Evolutionary conservation across 2,888 invertebrate genomes (phyloP).

Genomic region (Hemaris fuciformis): DNA sequence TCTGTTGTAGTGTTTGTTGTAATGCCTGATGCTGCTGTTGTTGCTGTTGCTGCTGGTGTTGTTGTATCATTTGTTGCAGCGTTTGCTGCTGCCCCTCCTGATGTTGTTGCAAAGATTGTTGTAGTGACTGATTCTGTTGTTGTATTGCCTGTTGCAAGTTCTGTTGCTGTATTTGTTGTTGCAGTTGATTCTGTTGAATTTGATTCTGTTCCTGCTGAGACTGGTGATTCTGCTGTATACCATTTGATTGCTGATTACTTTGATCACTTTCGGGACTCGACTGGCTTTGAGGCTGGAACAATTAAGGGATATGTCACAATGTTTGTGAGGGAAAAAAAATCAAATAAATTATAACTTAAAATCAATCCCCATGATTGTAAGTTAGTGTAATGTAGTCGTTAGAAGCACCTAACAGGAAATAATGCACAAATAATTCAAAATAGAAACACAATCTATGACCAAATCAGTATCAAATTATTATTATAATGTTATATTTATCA

Average conservation of each 20-base stretch:
- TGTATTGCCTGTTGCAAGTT: conserved; percentile 43
- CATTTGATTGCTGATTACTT: conserved; percentile 74
- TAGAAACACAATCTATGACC: too few species aligned
- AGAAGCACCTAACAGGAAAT: too few species aligned
- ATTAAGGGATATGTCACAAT: conserved; percentile 19
- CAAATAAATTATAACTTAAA: too few species aligned
- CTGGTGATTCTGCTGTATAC: conserved; percentile 67
- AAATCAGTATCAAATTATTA: too few species aligned
- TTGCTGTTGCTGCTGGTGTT: conserved; percentile 54
- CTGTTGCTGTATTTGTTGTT: conserved; percentile 55
- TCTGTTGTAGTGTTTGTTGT: conserved; percentile 66
- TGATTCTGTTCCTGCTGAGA: conserved; percentile 56
- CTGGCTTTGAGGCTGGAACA: conserved; percentile 78
- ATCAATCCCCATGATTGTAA: too few species aligned
- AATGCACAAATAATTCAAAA: too few species aligned
- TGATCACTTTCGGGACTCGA: conserved; percentile 71
- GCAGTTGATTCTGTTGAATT: conserved; percentile 42
- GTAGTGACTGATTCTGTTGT: conserved; percentile 41
- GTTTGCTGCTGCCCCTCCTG: conserved; percentile 39
- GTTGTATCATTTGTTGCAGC: conserved; percentile 50
- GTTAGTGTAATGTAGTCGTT: too few species aligned
- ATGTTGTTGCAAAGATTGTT: conserved; percentile 52
- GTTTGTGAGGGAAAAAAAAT: background rate
- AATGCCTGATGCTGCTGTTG: conserved; percentile 54
- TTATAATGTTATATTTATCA: too few species aligned